Conservation (phyloP, 1,140 invertebrate species). For the Formica selysi region DNA sequence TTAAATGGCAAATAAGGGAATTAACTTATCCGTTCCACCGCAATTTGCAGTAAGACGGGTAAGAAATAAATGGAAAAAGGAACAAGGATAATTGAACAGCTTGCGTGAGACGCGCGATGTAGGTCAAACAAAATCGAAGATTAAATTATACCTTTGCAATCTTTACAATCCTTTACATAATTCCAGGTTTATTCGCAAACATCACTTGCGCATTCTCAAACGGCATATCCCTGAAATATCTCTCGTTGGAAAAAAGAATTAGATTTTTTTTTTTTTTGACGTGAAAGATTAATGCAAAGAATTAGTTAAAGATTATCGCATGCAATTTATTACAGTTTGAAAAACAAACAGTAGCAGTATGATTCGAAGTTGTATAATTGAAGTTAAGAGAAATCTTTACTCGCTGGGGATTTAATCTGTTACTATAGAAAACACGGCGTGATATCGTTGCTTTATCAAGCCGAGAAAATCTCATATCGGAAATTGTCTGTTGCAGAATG, state of each 20-base stretch:
- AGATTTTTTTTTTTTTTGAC: neutral
- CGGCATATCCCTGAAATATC: slow-evolving; percentile 14
- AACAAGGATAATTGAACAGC: slow-evolving; percentile 50
- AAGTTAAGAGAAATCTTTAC: slow-evolving; percentile 57
- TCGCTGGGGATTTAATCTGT: slow-evolving; percentile 55
- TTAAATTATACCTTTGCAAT: slow-evolving; percentile 57
- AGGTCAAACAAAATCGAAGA: slow-evolving; percentile 57
- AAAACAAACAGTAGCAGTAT: slow-evolving; percentile 26
- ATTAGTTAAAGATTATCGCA: slow-evolving; percentile 49
- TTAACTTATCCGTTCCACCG: slow-evolving; percentile 53
- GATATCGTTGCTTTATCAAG: slow-evolving; percentile 58
- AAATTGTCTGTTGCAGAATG: slow-evolving; percentile 59
- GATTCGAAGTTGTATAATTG: slow-evolving; percentile 53
- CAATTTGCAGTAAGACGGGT: slow-evolving; percentile 57
- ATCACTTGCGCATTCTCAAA: slow-evolving; percentile 15
- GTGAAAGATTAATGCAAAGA: slow-evolving; percentile 30
- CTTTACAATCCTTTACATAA: slow-evolving; percentile 51
- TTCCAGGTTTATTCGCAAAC: slow-evolving; percentile 8
- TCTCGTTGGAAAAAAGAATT: slow-evolving; percentile 7
- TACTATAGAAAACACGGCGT: slow-evolving; percentile 55
- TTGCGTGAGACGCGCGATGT: slow-evolving; percentile 52
- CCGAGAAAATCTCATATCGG: slow-evolving; percentile 53
- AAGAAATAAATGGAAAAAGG: slow-evolving; percentile 49
- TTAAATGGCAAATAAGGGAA: slow-evolving; percentile 48
- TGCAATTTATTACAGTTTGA: slow-evolving; percentile 39